Percentiles rank a stretch among this genome's conserved stretches.
Conservation (phyloP, 1,140 invertebrate species). For the Globodera rostochiensis region DNA sequence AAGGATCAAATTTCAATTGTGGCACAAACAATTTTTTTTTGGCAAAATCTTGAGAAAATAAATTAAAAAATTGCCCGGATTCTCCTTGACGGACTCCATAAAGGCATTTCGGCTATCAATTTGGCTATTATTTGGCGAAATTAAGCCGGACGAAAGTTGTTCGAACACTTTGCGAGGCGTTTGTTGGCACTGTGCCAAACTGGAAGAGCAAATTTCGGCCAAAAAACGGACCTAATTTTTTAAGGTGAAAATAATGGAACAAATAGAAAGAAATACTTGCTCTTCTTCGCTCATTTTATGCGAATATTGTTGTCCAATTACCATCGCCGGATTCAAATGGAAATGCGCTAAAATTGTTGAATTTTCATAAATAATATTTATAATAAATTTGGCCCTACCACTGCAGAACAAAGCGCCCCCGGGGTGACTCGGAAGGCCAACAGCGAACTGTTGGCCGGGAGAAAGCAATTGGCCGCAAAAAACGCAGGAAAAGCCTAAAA, state of each 20-base stretch:
- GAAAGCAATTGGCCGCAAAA: slow-evolving; percentile 10
- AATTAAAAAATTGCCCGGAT: not conserved
- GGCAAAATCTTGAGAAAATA: too few species aligned
- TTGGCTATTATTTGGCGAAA: slow-evolving; percentile 1
- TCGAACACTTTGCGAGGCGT: slow-evolving; percentile 6
- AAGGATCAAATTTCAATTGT: not conserved
- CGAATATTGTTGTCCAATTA: not conserved
- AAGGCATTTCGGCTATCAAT: not conserved
- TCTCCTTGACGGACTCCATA: not conserved
- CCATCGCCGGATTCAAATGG: slow-evolving; percentile 10
- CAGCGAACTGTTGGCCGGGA: slow-evolving; percentile 13
- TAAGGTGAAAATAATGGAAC: not conserved
- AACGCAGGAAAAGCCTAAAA: slow-evolving; percentile 21
- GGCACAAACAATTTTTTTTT: not conserved
- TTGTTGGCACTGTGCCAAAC: not conserved
- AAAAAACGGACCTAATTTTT: slow-evolving; percentile 4
- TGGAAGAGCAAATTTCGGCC: slow-evolving; percentile 13
- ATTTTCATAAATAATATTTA: not conserved
- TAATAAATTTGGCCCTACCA: not conserved
- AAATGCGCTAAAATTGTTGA: slow-evolving; percentile 19
- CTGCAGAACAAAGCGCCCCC: slow-evolving; percentile 9
- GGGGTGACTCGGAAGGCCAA: not conserved
- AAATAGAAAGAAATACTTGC: not conserved
- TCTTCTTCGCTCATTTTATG: not conserved
- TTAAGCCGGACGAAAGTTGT: not conserved